A percentile compares a stretch with the other conserved stretches of the same genome.
phyloP scores from a whole-genome alignment of 2,113 vertebrate genomes.

The Nothobranchius furzeri region DNA sequence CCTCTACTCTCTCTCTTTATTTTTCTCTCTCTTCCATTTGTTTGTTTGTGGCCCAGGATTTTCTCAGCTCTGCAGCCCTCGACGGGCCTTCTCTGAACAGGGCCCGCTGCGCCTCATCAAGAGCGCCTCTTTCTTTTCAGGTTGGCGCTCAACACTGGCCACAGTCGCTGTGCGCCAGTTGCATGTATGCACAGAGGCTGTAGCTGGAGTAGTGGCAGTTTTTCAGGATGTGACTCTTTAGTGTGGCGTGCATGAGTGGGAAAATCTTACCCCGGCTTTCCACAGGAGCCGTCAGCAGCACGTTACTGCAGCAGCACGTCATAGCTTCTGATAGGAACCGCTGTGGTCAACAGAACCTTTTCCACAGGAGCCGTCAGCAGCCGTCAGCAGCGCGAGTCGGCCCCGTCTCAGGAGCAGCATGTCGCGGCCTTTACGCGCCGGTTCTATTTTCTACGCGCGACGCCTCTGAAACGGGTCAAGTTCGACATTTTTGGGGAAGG shows the following conservation, averaged over 20 bases:
- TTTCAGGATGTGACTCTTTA: conserved; percentile 12
- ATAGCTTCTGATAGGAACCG: too few species aligned
- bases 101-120: conserved; percentile 99
- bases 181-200: conserved; percentile 56
- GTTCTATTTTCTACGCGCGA: too few species aligned
- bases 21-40: conserved; percentile 75
- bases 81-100: conserved; percentile 99
- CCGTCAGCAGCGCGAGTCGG: too few species aligned
- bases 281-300: too few species aligned
- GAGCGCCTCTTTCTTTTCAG: conserved; percentile 99
- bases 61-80: conserved; percentile 99
- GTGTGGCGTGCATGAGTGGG: conserved; percentile 54
- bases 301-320: too few species aligned
- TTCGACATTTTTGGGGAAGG: too few species aligned
- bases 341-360: too few species aligned
- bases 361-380: too few species aligned
- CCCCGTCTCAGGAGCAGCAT: too few species aligned
- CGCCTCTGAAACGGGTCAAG: too few species aligned
- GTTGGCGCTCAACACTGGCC: conserved; percentile 86
- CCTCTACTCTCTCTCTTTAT: conserved; percentile 26
- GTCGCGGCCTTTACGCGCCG: too few species aligned
- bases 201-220: conserved; percentile 9
- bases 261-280: conserved; percentile 2
- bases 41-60: conserved; percentile 94
- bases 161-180: conserved; percentile 45